Base-by-base conservation (phyloP, 2,888 invertebrate species). In the Meghimatium bilineatum region DNA sequence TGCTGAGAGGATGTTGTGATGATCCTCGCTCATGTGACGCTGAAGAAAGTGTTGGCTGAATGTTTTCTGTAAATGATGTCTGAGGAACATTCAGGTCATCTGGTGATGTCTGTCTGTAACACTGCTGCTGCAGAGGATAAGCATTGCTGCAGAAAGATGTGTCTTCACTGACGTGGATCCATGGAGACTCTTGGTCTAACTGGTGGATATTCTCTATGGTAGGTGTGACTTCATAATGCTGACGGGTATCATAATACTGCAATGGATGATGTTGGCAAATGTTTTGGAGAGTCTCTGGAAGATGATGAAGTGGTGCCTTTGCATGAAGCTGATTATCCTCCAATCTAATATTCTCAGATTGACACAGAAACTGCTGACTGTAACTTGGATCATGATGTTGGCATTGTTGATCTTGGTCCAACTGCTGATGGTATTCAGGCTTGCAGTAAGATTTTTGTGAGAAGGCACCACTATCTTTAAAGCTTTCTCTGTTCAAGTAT, bases 21-120 rank as follows among this genome's bases (percentile, higher is more conserved):
- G 23, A 14, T 29, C 29, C 36, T n/a, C 3, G 29, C 10, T 29
- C 44, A 29, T 49, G 72, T 49, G 72, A 29, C 17, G 1, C 2
- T 29, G 71, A 38, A 23, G 26, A 44, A 8, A 44, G 44, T 44
- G 12, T 8, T 44, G 44, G 44, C 12, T 44, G 44, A 44, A n/a
- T n/a, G n/a, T n/a, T n/a, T 69, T 1, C 36, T 69, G 71, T 38
- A 71, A 49, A 44, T 74, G 49, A 74, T 74, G 72, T 10, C 17
- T 56, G 56, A 14, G 56, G 17, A 8, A 6, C 17, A 23, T 12
- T 56, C 17, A 56, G 2, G 2, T 56, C 32, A 32, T 12, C 29
- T 32, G 66, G 32, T 32, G 66, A 66, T 32, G 66, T 17, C 66
- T 66, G 66, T 14, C 12, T 8, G 66, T 66, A 66, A 66, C 5